These are phyloP conservation scores for Dyspetes luteomarginatus DNA, from an alignment of 2,888 invertebrate species.

Conservation along the genomic window DNA sequence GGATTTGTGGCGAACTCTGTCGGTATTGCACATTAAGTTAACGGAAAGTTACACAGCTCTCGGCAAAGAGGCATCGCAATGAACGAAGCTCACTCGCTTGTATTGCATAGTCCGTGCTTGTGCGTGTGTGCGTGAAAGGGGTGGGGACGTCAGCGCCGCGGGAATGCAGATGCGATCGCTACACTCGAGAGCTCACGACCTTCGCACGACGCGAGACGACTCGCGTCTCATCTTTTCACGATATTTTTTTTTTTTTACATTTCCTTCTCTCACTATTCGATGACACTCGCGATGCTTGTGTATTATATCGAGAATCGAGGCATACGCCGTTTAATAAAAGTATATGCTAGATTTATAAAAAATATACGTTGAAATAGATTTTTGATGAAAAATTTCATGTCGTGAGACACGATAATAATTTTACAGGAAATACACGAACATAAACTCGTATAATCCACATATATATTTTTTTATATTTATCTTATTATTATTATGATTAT, in stretches of 20 bases:
- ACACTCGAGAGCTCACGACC: constrained; percentile 47
- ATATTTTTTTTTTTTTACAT: constrained; percentile 19
- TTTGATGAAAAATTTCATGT: too few species aligned
- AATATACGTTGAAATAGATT: too few species aligned
- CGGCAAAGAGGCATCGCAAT: constrained; percentile 22
- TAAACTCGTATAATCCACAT: too few species aligned
- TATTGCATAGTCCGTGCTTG: constrained; percentile 42
- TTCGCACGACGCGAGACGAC: constrained; percentile 55
- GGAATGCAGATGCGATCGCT: constrained; percentile 66
- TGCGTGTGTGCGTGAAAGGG: not conserved
- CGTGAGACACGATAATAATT: too few species aligned
- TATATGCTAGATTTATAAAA: too few species aligned
- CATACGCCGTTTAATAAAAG: too few species aligned
- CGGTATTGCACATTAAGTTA: constrained; percentile 54
- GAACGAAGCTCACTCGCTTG: constrained; percentile 44
- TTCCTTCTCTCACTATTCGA: constrained; percentile 17
- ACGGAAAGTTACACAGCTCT: constrained; percentile 61
- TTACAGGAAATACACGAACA: too few species aligned
- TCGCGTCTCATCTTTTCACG: constrained; percentile 33
- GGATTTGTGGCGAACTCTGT: too few species aligned
- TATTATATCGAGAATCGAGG: not conserved
- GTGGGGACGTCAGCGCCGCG: constrained; percentile 41
- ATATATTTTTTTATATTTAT: too few species aligned
- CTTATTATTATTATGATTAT: too few species aligned
- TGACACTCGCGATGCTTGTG: not conserved